Base-by-base conservation (phyloP, 2,113 vertebrate genomes). In the Galeopterus variegatus region DNA sequence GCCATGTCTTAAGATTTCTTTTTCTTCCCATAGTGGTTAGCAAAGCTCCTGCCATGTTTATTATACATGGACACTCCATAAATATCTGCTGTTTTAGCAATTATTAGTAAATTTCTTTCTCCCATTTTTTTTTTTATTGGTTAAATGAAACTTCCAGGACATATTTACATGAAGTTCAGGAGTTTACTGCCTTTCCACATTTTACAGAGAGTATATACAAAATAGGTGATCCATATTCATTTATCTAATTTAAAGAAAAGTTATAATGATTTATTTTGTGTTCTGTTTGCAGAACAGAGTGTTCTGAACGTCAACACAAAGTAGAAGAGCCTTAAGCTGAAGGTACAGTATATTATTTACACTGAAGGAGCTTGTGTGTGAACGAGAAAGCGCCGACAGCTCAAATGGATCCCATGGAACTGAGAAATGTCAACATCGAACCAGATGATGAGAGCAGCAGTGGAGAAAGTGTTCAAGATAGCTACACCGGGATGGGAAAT, bases 331-430 rank as follows among this genome's bases (percentile, higher is more conserved):
- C 95, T 94, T 21, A 23, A 81, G 92, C 97, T 97, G 96, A 97
- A 98, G 97, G 97, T 2, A 82, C 45, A 0, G 36, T 6, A 95
- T 82, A 96, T 94, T 99, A 97, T 98, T 99, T 98, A 98, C 98
- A 97, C 97, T 98, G 97, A 99, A 96, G 98, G 94, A 96, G 93
- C 0, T 1, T 21, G 84, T 72, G 97, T 89, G 98, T 96, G 95
- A 97, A 93, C 81, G 96, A 95, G 93, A 98, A 98, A 99, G 97
- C 26, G 5, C 98, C 98, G 98, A 98, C 95, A 36, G 0, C 92
- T 97, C 97, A 98, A 98, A 99, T 99, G 99, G 99, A 99, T 97
- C 99, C 99, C 28, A 98, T 99, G 99, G 99, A 99, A 98, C 99
- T 99, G 73, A 99, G 98, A 94, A 99, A 99, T 98, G 99, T 99